Conservation (phyloP, 2,888 invertebrate species). For the Pseudococcus jackbeardsleyi region DNA sequence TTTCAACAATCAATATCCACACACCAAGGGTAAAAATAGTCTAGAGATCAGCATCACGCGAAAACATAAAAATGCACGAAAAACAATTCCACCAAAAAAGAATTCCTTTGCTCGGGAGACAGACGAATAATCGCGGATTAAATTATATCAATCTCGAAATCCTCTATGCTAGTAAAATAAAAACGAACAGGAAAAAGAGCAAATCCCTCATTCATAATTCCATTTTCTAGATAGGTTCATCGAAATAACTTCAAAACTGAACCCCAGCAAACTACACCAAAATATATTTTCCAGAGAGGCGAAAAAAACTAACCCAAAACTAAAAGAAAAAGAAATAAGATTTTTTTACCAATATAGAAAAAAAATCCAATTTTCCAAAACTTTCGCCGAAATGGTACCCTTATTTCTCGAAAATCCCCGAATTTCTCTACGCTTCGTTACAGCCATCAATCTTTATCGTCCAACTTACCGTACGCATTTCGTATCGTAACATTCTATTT, state of each 20-base stretch:
- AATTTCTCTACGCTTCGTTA: not conserved
- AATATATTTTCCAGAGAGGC: not conserved
- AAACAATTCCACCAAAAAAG: not conserved
- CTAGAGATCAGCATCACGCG: not conserved
- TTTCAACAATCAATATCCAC: too few species aligned
- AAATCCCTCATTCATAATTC: not conserved
- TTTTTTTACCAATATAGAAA: constrained; percentile 2
- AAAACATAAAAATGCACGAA: not conserved
- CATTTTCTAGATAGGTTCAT: not conserved
- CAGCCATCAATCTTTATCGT: not conserved
- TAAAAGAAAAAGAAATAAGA: not conserved
- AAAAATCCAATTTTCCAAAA: not conserved
- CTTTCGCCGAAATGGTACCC: not conserved
- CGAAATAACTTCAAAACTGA: not conserved
- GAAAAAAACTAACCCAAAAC: not conserved
- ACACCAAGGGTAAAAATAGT: not conserved
- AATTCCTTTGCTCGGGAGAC: not conserved
- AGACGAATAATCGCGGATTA: not conserved
- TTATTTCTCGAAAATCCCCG: not conserved
- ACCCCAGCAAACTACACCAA: not conserved
- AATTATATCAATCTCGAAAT: not conserved
- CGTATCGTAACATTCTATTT: not conserved
- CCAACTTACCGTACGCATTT: not conserved
- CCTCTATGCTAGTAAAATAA: not conserved
- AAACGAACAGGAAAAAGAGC: not conserved